Evolutionary conservation across 2,797 vertebrate species (phyloP), one percentile per base, ranked within the genome.

Genomic region (Bradypodion ventrale): DNA sequence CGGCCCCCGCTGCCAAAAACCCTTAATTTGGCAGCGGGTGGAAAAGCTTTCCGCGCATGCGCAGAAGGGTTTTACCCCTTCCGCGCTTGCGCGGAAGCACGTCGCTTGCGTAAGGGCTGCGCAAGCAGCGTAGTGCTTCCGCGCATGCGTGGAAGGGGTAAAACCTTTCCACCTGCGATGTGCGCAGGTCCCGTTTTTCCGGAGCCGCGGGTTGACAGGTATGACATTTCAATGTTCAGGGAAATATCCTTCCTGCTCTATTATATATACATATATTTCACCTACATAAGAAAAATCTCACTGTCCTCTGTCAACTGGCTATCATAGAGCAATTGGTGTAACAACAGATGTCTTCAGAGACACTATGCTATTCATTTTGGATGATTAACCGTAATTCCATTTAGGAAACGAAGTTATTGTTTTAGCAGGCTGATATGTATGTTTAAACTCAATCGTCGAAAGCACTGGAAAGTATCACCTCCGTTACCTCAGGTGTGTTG

Each of bases 401-500:
- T 13, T 52, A 10, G 42, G 13, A 65, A 21, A 81, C 46, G 75
- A 85, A 81, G 52, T 29, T 29, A 46, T 56, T 35, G 29, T 35
- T 75, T 35, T 56, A 75, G 60, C 4, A 35, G 32, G 8, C 40
- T 16, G 35, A 8, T 21, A 46, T 13, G 23, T 21, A 46, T 19
- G 42, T 37, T 44, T 76, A 49, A 35, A 68, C 27, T 44, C 25
- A 75, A 35, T 44, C 52, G 44, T 66, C 37, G 83, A 79, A 72
- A 83, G 37, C 65, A 79, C 6, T 42, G 56, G 0, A 59, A 5
- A 35, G 32, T 21, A 37, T 0, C 0, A 5, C 2, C 19, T 19
- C 69, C 25, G 85, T 89, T 96, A 99, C 99, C 97, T 99, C 98
- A 40, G 94, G 98, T 0, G 97, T 98, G 94, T 96, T 97, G 94